These are phyloP conservation scores for Laterallus jamaicensis DNA, from an alignment of 2,113 vertebrate genomes.

Conservation along the genomic window DNA sequence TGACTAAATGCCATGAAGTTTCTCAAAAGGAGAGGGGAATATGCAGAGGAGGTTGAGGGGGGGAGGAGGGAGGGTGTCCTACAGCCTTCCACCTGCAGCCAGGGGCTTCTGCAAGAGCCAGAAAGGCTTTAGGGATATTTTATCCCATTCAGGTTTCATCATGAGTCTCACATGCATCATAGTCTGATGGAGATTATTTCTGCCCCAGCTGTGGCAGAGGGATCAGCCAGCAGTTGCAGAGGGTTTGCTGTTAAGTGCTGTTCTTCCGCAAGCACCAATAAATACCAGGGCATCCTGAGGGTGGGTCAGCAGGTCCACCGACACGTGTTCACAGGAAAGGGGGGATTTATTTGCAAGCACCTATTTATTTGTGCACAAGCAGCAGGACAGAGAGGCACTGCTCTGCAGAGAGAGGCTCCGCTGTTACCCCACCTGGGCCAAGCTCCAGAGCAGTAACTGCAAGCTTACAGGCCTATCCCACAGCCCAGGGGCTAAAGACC, in stretches of 20 bases:
- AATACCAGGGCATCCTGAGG: background rate
- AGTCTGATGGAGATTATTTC: background rate
- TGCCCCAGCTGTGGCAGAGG: background rate
- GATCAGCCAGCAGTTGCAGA: background rate
- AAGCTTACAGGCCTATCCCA: rapidly evolving
- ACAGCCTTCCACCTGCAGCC: constrained; percentile 1
- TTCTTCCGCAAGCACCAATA: background rate
- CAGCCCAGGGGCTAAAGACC: background rate
- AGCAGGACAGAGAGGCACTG: background rate
- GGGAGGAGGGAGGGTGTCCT: background rate
- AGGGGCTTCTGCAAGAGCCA: background rate
- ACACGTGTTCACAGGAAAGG: background rate
- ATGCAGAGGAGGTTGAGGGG: constrained; percentile 11
- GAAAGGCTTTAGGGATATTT: background rate
- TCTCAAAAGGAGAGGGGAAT: constrained; percentile 47
- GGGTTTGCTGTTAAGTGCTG: background rate
- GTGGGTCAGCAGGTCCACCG: background rate
- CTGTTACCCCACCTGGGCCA: background rate
- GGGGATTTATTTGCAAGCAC: background rate
- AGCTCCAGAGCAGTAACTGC: background rate
- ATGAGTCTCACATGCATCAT: background rate
- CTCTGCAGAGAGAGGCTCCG: background rate
- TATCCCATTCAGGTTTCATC: background rate
- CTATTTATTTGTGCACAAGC: background rate
- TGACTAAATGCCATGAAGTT: constrained; percentile 64